phyloP scores from a whole-genome alignment of 2,113 vertebrate genomes.

The Colius striatus region DNA sequence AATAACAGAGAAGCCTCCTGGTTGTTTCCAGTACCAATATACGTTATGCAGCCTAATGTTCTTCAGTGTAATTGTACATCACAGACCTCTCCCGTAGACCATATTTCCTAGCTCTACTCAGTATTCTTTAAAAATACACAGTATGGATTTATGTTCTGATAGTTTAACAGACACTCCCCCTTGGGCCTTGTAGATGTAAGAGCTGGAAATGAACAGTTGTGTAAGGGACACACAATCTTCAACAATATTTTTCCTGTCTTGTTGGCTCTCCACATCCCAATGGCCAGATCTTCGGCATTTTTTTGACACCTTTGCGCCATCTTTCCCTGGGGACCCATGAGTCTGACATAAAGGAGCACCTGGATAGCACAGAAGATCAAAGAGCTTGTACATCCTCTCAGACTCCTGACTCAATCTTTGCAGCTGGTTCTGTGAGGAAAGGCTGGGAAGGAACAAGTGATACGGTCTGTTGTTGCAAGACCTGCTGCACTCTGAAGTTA shows the following conservation, averaged over 20 bases:
- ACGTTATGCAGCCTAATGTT: background rate
- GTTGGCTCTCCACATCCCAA: background rate
- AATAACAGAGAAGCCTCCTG: conserved; percentile 10
- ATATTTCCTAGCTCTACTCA: background rate
- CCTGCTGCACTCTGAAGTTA: background rate
- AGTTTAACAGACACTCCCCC: background rate
- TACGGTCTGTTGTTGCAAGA: background rate
- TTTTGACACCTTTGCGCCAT: background rate
- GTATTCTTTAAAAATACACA: background rate
- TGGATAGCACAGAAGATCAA: background rate
- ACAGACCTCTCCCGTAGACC: background rate
- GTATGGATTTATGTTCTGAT: background rate
- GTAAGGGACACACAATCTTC: background rate
- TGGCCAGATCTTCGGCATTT: background rate
- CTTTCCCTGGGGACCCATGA: background rate
- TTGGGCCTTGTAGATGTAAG: background rate
- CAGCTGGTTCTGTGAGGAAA: background rate
- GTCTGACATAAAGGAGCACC: background rate
- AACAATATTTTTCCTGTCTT: background rate
- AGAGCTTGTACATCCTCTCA: background rate
- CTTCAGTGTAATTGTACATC: background rate
- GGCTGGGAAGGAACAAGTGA: background rate
- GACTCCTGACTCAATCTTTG: background rate
- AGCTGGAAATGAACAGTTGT: background rate
- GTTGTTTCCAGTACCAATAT: background rate